phyloP scores from a whole-genome alignment of 2,113 vertebrate species.

The Salminus brasiliensis region DNA sequence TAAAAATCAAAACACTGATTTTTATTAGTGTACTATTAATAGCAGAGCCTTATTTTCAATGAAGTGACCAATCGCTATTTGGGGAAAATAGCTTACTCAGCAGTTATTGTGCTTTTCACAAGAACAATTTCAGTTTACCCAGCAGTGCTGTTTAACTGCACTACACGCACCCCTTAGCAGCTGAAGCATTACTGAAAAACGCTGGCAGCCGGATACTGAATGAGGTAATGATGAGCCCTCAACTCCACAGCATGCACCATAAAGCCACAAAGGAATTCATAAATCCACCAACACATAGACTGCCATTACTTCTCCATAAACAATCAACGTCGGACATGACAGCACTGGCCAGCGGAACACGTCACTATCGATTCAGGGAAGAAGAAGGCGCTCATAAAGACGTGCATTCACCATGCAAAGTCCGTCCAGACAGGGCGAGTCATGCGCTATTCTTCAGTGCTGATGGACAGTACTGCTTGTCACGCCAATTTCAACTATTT shows the following conservation, averaged over 20 bases:
- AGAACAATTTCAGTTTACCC: slow-evolving; percentile 5
- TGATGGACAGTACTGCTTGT: slow-evolving; percentile 35
- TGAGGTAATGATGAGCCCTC: neutral
- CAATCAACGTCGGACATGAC: slow-evolving; percentile 8
- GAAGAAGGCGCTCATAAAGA: slow-evolving; percentile 13
- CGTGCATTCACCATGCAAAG: slow-evolving; percentile 58
- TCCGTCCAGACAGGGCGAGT: slow-evolving; percentile 56
- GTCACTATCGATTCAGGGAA: slow-evolving; percentile 18
- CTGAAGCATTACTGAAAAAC: slow-evolving; percentile 8
- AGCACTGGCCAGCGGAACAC: neutral
- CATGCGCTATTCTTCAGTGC: slow-evolving; percentile 48
- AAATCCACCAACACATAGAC: neutral
- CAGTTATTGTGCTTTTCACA: slow-evolving; percentile 2
- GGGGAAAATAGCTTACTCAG: neutral
- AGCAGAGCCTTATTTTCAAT: neutral
- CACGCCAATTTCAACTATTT: slow-evolving; percentile 62
- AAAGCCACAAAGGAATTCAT: slow-evolving; percentile 4
- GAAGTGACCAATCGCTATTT: neutral
- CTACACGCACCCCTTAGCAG: neutral
- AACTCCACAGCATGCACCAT: neutral
- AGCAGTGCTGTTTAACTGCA: slow-evolving; percentile 29
- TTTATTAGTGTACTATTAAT: neutral
- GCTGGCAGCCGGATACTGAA: slow-evolving; percentile 3
- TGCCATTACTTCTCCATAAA: neutral
- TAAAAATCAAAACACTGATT: too few species aligned